A percentile compares a stretch with the other conserved stretches of the same genome.
These are phyloP conservation scores for Philopotamus ludificatus DNA, from an alignment of 1,140 invertebrate species.

Conservation along the genomic window DNA sequence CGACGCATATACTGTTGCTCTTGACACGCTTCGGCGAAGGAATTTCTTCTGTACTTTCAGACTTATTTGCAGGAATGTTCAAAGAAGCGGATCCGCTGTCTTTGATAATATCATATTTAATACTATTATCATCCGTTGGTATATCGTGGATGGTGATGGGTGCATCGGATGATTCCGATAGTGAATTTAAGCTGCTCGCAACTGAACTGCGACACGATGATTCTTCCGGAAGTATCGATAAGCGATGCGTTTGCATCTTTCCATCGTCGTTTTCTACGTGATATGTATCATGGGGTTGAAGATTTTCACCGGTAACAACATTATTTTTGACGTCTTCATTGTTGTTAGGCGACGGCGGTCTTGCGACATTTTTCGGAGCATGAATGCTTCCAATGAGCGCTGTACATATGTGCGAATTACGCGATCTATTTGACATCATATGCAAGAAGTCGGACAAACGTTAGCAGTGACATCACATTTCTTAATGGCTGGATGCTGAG, in stretches of 20 bases:
- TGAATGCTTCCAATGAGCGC: slow-evolving; percentile 53
- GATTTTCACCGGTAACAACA: slow-evolving; percentile 1
- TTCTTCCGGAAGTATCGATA: slow-evolving; percentile 31
- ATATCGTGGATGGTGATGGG: not conserved
- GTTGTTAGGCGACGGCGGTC: slow-evolving; percentile 44
- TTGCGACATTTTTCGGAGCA: slow-evolving; percentile 51
- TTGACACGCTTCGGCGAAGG: slow-evolving; percentile 43
- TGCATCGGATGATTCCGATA: slow-evolving; percentile 15
- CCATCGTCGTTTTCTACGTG: not conserved
- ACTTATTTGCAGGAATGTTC: not conserved
- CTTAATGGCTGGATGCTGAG: not conserved
- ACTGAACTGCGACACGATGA: not conserved
- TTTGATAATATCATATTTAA: not conserved
- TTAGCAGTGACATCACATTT: not conserved
- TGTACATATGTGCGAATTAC: slow-evolving; percentile 47
- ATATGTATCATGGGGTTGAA: not conserved
- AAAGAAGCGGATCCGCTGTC: not conserved
- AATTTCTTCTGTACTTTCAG: slow-evolving; percentile 19
- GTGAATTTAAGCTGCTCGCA: slow-evolving; percentile 7
- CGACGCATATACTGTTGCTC: slow-evolving; percentile 53
- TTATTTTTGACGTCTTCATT: slow-evolving; percentile 8
- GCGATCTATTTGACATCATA: slow-evolving; percentile 32
- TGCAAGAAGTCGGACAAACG: not conserved
- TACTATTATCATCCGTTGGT: not conserved
- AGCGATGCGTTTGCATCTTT: not conserved